Percentiles rank a stretch among this genome's conserved stretches.
These are phyloP conservation scores for Mystacides longicornis DNA, from an alignment of 2,888 invertebrate genomes.

Conservation along the genomic window DNA sequence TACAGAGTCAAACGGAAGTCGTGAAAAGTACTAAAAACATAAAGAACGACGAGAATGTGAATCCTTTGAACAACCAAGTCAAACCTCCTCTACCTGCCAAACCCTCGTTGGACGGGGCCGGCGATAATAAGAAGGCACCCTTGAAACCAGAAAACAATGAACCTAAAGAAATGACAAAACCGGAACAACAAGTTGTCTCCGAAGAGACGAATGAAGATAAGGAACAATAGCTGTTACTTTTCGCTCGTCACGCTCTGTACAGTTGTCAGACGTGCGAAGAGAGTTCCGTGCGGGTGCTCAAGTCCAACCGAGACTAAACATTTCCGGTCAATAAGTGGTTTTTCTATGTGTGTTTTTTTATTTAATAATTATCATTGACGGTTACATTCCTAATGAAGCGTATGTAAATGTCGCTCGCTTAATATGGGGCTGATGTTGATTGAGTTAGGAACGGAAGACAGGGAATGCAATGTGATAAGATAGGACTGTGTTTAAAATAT, in stretches of 20 bases:
- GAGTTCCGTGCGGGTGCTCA: not conserved
- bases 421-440: too few species aligned
- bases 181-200: not conserved
- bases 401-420: too few species aligned
- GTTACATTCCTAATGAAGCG: too few species aligned
- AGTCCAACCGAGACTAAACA: not conserved
- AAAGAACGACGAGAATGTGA: slow-evolving; percentile 9
- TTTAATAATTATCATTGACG: too few species aligned
- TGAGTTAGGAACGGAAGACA: too few species aligned
- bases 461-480: too few species aligned
- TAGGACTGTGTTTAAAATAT: too few species aligned
- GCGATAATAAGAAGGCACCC: not conserved
- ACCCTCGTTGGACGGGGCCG: slow-evolving; percentile 1
- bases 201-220: not conserved
- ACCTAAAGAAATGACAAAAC: slow-evolving; percentile 7
- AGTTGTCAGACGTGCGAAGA: slow-evolving; percentile 17
- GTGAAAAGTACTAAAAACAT: slow-evolving; percentile 11
- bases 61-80: slow-evolving; percentile 7
- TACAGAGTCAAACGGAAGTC: slow-evolving; percentile 5
- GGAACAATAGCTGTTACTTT: slow-evolving; percentile 21
- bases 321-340: too few species aligned
- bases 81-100: slow-evolving; percentile 5
- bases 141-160: slow-evolving; percentile 5
- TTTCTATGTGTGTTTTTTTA: too few species aligned
- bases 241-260: slow-evolving; percentile 14